Evolutionary conservation across 64 coral and sea anemone species (phyloP), one percentile per base, ranked within the genome.

Genomic region (Montipora efflorescens): DNA sequence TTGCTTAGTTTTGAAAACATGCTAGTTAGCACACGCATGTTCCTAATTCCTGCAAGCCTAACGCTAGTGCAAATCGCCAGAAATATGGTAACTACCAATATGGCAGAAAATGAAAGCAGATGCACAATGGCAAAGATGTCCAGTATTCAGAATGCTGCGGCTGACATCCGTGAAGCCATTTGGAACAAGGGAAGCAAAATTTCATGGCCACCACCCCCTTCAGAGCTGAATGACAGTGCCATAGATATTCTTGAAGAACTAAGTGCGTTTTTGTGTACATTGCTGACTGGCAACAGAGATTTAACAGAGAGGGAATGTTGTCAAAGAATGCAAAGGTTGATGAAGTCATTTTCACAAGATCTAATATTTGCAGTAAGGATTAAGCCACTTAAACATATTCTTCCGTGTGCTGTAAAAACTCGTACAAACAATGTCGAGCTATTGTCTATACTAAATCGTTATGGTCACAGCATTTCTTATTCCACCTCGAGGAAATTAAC

Each of bases 401-500:
- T 80, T 16, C 21, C 70, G 2, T 68, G 79, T 79, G 88, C 88
- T 48, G 75, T 90, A 8, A 91, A 91, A 75, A 52, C 90, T 8
- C 58, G 68, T 16, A 75, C 90, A 23, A 91, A 83, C 67, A 91
- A 83, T 23, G 79, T 91, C 2, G 47, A 91, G 43, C 45, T 91
- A 11, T 53, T 91, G 4, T n/a, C 11, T 21, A 83, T 80, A 15
- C 48, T 58, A 80, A 80, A 79, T n/a, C 88, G 88, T 78, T 90
- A 36, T 58, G 88, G 74, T 7, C 76, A 67, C 64, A 57, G 76
- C 5, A 90, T 90, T 45, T 51, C 75, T 9, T 79, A 79, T 66
- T 90, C 7, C 88, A 90, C 50, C 59, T 79, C 14, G 55, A 64
- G 55, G 81, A 84, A 21, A 84, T 62, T 13, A 64, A 84, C 81